phyloP scores from a whole-genome alignment of 2,888 invertebrate genomes.

The Eristalinus sepulchralis region DNA sequence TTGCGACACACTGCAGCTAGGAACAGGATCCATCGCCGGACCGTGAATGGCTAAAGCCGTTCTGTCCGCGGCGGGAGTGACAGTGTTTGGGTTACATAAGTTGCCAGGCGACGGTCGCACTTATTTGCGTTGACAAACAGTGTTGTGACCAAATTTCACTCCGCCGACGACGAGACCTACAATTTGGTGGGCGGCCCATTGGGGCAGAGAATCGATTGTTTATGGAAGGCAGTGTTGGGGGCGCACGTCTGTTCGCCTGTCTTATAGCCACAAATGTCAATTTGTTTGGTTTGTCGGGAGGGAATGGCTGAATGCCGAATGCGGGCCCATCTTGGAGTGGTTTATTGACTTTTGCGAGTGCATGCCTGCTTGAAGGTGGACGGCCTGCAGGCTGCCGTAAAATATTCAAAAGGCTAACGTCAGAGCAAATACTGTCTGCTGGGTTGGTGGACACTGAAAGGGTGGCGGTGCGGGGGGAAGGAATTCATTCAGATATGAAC shows the following conservation, averaged over 20 bases:
- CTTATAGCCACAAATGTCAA: not conserved
- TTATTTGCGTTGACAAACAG: conserved; percentile 39
- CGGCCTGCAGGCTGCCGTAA: not conserved
- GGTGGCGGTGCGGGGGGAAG: not conserved
- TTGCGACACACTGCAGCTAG: not conserved
- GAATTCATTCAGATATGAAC: not conserved
- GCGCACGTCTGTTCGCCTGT: not conserved
- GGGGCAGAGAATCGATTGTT: not conserved
- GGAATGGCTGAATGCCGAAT: not conserved
- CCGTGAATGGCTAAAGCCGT: not conserved
- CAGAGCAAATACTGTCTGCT: not conserved
- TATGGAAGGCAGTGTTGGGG: not conserved
- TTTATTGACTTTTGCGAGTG: not conserved
- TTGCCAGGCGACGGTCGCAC: conserved; percentile 46
- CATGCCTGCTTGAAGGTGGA: not conserved
- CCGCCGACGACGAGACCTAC: not conserved
- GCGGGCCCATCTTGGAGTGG: not conserved
- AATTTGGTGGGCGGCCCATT: conserved; percentile 1
- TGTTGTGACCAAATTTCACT: conserved; percentile 10
- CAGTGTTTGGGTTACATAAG: conserved; percentile 50
- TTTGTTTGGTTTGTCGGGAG: not conserved
- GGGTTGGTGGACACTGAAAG: not conserved
- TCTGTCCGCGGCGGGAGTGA: not conserved
- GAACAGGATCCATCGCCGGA: not conserved
- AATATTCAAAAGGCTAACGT: not conserved